Conservation (phyloP, 2,888 invertebrate species). For the Tribolium freemani region DNA sequence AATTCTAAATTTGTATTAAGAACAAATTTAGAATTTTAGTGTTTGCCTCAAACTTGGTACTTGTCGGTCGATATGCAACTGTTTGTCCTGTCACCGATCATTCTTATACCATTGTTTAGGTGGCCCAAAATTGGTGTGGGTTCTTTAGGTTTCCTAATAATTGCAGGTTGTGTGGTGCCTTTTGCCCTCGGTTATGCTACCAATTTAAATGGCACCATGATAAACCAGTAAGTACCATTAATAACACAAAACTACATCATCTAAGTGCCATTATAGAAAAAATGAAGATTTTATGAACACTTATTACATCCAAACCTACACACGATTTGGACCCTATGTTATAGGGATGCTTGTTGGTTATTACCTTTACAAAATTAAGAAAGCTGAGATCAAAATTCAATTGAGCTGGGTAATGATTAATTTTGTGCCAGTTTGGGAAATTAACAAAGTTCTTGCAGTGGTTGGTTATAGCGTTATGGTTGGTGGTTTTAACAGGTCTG, state of each 20-base stretch:
- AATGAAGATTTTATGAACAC: too few species aligned
- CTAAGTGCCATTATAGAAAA: neutral
- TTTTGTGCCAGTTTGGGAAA: neutral
- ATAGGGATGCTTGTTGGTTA: conserved; percentile 39
- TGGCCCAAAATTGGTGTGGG: conserved; percentile 51
- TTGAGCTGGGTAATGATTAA: neutral
- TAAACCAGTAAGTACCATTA: too few species aligned
- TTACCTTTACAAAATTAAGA: conserved; percentile 22
- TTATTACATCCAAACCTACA: conserved; percentile 32
- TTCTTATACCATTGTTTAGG: conserved; percentile 69
- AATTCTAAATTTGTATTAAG: neutral
- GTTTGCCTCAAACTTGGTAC: conserved; percentile 72
- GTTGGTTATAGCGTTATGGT: conserved; percentile 2
- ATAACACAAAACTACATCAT: too few species aligned
- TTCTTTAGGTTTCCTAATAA: conserved; percentile 7
- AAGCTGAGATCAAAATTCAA: neutral
- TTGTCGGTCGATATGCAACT: conserved; percentile 73
- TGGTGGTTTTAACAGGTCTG: conserved; percentile 10
- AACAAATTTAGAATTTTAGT: conserved; percentile 57
- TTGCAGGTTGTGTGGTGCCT: conserved; percentile 11
- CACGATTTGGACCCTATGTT: conserved; percentile 28
- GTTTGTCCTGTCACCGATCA: conserved; percentile 70
- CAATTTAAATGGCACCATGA: too few species aligned
- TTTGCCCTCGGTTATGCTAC: conserved; percentile 8
- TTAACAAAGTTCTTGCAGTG: neutral